Conservation (phyloP, 92 coral and sea anemone genomes). For the Actinernus sp. region DNA sequence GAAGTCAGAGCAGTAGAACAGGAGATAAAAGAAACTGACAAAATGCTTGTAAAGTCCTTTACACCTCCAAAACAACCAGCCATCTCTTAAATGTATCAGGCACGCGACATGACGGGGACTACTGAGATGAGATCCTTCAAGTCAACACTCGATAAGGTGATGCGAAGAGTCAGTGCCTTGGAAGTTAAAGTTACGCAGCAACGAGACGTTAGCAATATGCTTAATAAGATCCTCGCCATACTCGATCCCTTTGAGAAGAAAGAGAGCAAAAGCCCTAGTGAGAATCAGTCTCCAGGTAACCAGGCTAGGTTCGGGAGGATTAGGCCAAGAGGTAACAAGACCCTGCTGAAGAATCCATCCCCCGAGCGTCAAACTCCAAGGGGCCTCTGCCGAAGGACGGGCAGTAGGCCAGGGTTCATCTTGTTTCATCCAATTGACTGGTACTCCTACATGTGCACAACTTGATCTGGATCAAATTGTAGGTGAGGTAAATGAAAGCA, state of each 20-base stretch:
- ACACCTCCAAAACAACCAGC: too few species aligned
- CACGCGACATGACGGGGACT: background rate
- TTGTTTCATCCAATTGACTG: too few species aligned
- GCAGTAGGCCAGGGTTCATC: slow-evolving; percentile 13
- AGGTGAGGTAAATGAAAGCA: slow-evolving; percentile 52
- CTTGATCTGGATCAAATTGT: slow-evolving; percentile 10
- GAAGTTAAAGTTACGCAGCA: background rate
- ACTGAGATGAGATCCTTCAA: background rate
- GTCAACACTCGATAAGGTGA: background rate
- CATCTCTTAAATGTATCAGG: too few species aligned
- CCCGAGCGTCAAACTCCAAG: slow-evolving; percentile 33
- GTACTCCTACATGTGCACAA: background rate
- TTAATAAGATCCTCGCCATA: background rate
- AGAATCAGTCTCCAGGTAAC: too few species aligned
- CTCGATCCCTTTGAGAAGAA: background rate
- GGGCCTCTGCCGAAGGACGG: slow-evolving; percentile 45
- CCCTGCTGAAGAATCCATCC: background rate
- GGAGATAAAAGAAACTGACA: slow-evolving; percentile 6
- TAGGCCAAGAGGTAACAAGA: too few species aligned
- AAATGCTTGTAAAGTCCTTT: too few species aligned
- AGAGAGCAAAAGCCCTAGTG: slow-evolving; percentile 3
- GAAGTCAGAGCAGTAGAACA: slow-evolving; percentile 20
- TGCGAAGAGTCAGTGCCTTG: background rate
- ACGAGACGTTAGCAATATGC: background rate
- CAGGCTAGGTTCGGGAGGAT: too few species aligned